Percentiles rank a stretch among this genome's conserved stretches.
Evolutionary conservation across 2,797 vertebrate species (phyloP).

Genomic region (Gallinago nigripennis): DNA sequence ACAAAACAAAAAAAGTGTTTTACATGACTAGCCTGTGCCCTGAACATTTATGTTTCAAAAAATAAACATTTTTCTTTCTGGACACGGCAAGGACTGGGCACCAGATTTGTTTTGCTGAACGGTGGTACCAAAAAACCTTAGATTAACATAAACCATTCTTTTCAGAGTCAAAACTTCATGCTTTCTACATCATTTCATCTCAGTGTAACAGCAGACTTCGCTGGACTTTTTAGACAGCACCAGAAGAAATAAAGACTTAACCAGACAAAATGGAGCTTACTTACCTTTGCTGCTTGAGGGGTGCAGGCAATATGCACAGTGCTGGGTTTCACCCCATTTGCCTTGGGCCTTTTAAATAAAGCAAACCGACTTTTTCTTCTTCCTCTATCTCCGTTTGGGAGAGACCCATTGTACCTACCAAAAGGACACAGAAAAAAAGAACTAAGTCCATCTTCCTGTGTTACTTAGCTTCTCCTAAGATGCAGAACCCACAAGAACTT

Average conservation of each 20-base stretch:
- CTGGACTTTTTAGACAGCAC: background rate
- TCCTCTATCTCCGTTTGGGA: conserved; percentile 96
- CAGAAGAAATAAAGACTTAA: background rate
- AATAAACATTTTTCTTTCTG: background rate
- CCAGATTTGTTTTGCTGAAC: background rate
- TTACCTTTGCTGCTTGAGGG: conserved; percentile 98
- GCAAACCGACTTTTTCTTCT: conserved; percentile 98
- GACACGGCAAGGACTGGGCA: background rate
- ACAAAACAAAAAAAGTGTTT: background rate
- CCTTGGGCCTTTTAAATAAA: conserved; percentile 95
- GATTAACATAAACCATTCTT: background rate
- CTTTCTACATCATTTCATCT: background rate
- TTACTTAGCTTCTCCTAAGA: background rate
- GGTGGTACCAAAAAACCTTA: background rate
- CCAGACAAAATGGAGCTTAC: conserved; percentile 68
- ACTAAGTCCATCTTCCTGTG: background rate
- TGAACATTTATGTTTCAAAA: background rate
- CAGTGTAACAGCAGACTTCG: background rate
- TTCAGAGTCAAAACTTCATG: background rate
- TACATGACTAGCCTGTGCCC: background rate
- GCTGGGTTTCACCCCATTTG: conserved; percentile 98
- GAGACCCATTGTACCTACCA: conserved; percentile 96
- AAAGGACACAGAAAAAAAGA: conserved; percentile 29
- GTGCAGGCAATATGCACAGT: conserved; percentile 96
- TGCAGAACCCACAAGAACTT: background rate